Evolutionary conservation across 2,797 vertebrate species (phyloP), one percentile per base, ranked within the genome.

Genomic region (Acrossocheilus fasciatus): DNA sequence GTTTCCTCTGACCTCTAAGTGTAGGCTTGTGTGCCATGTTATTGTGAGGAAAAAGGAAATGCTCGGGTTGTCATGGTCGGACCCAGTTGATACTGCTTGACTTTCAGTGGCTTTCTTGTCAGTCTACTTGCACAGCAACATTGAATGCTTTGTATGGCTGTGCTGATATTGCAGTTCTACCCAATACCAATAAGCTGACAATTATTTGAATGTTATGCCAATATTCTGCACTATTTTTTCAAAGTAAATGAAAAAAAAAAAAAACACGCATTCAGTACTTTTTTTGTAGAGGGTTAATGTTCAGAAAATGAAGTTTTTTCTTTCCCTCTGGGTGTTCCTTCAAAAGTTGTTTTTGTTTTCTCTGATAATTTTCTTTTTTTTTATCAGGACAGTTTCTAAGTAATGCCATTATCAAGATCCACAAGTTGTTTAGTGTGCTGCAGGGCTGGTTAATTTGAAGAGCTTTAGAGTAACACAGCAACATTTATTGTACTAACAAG

Each of bases 31-130:
- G 69, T 86, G 57, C 54, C 54, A 70, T 86, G 57, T 41, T 86
- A 30, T 81, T 86, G 77, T 86, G 78, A 64, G 23, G 68, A 34
- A 59, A 79, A 57, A 86, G 84, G 84, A 72, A 85, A 72, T 80
- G 62, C 59, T 66, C n/a, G 9, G 34, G 11, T 73, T 39, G 30
- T 70, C 23, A 26, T 77, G 4, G 10, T 39, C 11, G 7, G 34
- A 52, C 36, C 7, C 18, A 45, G 47, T 18, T 14, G 10, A 59
- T 45, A 45, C 23, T 41, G 26, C 17, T 78, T 18, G 14, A 39
- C 57, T 52, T 47, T 39, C n/a, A 15, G 70, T 81, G 47, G 8
- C 50, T 6, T 64, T 59, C 9, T 75, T 45, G n/a, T 73, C 9
- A 6, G 45, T 72, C 15, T 62, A 5, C 1, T 72, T 73, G 39